Evolutionary conservation across 2,888 invertebrate genomes (phyloP), one percentile per base, ranked within the genome.

Genomic region (Lochmaea capreae): DNA sequence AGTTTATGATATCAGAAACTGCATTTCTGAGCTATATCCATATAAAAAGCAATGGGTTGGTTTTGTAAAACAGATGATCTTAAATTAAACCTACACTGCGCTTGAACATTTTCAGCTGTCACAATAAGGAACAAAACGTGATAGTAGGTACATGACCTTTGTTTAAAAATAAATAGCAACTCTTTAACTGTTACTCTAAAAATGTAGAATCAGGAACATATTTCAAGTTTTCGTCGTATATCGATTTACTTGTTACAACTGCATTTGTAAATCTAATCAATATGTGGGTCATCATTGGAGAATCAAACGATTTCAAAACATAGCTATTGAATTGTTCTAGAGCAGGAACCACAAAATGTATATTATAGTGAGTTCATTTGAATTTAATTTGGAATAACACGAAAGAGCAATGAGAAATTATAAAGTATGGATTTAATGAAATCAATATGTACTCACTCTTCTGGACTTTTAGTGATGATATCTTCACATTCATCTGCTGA

Each of bases 381-480:
- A 11, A 26, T 6, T 33, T 11, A 59, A n/a, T 65, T 46, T 18
- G 16, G 43, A 49, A 49, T 65, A 46, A 18, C 39, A 26, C 16
- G 43, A n/a, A 2, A 61, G 10, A 49, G 5, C 49, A 49, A n/a
- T 59, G 26, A 18, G 11, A 62, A 26, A 8, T 18, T 54, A 12
- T 54, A 16, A 52, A 62, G 52, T 43, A 67, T 46, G 14, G 4
- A 16, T 26, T 42, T n/a, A 43, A 65, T 58, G 42, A 68, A 42
- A 33, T 46, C 16, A 42, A 61, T 59, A 65, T 9, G 57, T 69
- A 87, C 88, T 87, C 78, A 87, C 88, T 86, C 85, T 83, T 86
- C 86, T n/a, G 84, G 81, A 76, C 82, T 84, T 79, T 83, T 84
- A 4, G 85, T 84, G 70, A 87, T 84, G 75, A 87, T 85, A 71